Evolutionary conservation across 1,140 invertebrate genomes (phyloP).

Genomic region (Drosophila tristis): DNA sequence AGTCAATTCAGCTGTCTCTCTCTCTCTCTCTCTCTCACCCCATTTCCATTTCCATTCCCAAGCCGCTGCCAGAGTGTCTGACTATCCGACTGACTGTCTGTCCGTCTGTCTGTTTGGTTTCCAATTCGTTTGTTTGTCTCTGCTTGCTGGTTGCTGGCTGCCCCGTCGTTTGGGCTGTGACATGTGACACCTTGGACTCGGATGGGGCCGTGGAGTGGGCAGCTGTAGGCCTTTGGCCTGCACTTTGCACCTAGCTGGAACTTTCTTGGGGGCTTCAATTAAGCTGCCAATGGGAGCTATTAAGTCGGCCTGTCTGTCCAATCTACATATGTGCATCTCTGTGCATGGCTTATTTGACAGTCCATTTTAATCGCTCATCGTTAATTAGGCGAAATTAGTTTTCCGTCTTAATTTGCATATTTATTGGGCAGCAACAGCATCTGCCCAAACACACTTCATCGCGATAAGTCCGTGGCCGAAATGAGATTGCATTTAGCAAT

Average conservation of each 20-base stretch:
- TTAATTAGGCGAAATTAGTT: constrained; percentile 68
- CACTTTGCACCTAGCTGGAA: constrained; percentile 19
- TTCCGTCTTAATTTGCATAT: constrained; percentile 62
- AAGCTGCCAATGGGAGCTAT: constrained; percentile 16
- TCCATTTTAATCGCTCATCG: constrained; percentile 68
- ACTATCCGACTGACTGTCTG: constrained; percentile 16
- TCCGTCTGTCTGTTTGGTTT: constrained; percentile 30
- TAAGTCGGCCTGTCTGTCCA: constrained; percentile 5
- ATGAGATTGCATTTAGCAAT: constrained; percentile 41
- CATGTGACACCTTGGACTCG: constrained; percentile 44
- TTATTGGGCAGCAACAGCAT: constrained; percentile 23
- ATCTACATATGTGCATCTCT: constrained; percentile 21
- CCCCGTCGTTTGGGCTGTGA: constrained; percentile 19
- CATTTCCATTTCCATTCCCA: not conserved
- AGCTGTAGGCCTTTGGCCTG: not conserved
- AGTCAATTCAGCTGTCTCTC: constrained; percentile 26
- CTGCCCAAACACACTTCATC: constrained; percentile 35
- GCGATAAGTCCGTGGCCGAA: constrained; percentile 51
- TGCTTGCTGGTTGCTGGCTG: constrained; percentile 9
- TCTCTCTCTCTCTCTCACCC: not conserved
- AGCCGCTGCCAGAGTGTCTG: no score
- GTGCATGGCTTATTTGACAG: constrained; percentile 30
- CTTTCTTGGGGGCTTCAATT: constrained; percentile 32
- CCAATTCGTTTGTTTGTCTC: constrained; percentile 26
- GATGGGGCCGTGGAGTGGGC: not conserved